Conservation (phyloP, 2,888 invertebrate genomes). For the Acanthosepion esculentum region DNA sequence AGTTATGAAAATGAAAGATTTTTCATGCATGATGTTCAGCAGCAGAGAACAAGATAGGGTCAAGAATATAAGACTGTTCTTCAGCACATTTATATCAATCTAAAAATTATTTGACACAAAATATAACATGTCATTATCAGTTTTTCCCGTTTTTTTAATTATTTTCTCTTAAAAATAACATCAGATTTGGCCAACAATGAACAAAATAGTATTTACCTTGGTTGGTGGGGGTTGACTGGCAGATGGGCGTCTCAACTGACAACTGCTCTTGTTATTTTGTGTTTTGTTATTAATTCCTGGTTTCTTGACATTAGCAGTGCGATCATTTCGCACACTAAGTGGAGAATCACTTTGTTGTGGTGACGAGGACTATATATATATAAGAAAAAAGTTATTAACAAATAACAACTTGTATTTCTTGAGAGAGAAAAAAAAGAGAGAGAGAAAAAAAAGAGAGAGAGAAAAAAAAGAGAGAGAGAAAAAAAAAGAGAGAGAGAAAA, state of each 20-base stretch:
- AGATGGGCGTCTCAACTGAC: constrained; percentile 78
- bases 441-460: too few species aligned
- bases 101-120: too few species aligned
- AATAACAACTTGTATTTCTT: neutral
- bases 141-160: too few species aligned
- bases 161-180: neutral
- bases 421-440: too few species aligned
- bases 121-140: too few species aligned
- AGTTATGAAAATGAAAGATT: too few species aligned
- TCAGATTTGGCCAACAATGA: neutral
- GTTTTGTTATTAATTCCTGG: constrained; percentile 77
- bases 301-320: constrained; percentile 78
- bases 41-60: too few species aligned
- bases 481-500: too few species aligned
- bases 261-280: constrained; percentile 62
- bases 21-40: too few species aligned
- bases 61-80: too few species aligned
- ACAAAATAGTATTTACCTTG: constrained; percentile 61
- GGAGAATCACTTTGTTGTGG: constrained; percentile 61
- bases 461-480: too few species aligned
- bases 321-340: constrained; percentile 77
- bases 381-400: neutral
- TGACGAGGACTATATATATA: neutral
- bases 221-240: constrained; percentile 65
- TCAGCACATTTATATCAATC: too few species aligned